phyloP scores from a whole-genome alignment of 2,888 invertebrate species.

The Bursaphelenchus okinawaensis region DNA sequence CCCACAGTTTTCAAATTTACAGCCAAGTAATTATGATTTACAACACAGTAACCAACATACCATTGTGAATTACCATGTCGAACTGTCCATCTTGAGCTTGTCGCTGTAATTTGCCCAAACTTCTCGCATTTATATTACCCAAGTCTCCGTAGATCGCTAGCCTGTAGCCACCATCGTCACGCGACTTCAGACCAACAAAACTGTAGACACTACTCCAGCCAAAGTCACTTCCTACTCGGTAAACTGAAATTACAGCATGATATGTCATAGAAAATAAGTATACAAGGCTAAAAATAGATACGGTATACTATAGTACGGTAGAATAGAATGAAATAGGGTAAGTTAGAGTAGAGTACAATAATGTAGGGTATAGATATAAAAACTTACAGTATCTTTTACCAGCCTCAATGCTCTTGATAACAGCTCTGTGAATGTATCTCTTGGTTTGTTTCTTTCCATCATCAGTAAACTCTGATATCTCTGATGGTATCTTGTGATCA shows the following conservation, averaged over 20 bases:
- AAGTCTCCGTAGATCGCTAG: slow-evolving; percentile 86
- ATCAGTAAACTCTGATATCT: slow-evolving; percentile 37
- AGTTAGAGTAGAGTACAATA: too few relatives aligned
- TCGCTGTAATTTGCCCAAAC: slow-evolving; percentile 75
- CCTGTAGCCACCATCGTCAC: slow-evolving; percentile 26
- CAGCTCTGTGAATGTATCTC: slow-evolving; percentile 46
- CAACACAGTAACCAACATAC: too few relatives aligned
- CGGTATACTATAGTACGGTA: too few relatives aligned
- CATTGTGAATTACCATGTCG: slow-evolving; percentile 58
- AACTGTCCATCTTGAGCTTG: slow-evolving; percentile 70
- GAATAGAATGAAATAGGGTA: too few relatives aligned
- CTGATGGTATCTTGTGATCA: slow-evolving; percentile 9
- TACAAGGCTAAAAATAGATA: too few relatives aligned
- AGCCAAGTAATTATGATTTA: too few relatives aligned
- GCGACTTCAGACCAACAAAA: slow-evolving; percentile 39
- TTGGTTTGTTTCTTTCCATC: slow-evolving; percentile 28
- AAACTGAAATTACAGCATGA: slow-evolving; percentile 38
- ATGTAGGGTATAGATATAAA: background rate
- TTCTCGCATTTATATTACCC: slow-evolving; percentile 84
- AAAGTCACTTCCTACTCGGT: slow-evolving; percentile 42
- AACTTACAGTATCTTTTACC: slow-evolving; percentile 42
- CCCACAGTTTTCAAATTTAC: too few relatives aligned
- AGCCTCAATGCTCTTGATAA: slow-evolving; percentile 33
- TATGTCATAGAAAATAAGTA: too few relatives aligned
- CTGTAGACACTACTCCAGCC: slow-evolving; percentile 38